phyloP scores from a whole-genome alignment of 2,797 vertebrate genomes.

The Phalanger gymnotis region DNA sequence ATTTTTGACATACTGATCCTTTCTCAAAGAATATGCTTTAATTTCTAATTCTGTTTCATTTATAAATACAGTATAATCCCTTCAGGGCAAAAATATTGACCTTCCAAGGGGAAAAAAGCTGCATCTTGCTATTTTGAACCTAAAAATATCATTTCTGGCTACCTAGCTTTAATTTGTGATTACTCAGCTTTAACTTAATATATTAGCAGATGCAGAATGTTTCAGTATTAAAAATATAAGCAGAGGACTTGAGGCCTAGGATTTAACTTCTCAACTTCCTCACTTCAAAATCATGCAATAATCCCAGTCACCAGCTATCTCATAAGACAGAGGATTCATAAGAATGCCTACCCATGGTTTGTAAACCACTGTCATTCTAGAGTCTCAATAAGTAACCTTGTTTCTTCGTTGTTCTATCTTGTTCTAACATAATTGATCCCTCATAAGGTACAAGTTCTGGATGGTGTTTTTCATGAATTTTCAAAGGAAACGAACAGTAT shows the following conservation, averaged over 20 bases:
- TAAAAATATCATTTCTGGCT: constrained; percentile 58
- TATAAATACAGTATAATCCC: constrained; percentile 14
- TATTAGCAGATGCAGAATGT: not conserved
- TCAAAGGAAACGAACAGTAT: not conserved
- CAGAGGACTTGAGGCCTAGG: constrained; percentile 30
- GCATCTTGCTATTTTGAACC: not conserved
- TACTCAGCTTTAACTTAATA: constrained; percentile 10
- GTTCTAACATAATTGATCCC: constrained; percentile 1
- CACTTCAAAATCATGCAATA: constrained; percentile 11
- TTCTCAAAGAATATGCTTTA: constrained; percentile 28
- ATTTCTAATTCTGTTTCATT: constrained; percentile 44
- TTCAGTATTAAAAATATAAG: constrained; percentile 14
- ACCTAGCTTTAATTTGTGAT: constrained; percentile 19
- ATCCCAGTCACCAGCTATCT: constrained; percentile 17
- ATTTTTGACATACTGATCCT: constrained; percentile 37
- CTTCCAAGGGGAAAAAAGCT: constrained; percentile 43
- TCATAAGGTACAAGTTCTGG: not conserved
- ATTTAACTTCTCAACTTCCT: constrained; percentile 42
- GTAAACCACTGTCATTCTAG: not conserved
- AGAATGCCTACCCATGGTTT: constrained; percentile 6
- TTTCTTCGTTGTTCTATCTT: constrained; percentile 35
- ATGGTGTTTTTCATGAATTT: not conserved
- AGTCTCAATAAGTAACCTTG: constrained; percentile 31
- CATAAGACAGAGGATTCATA: constrained; percentile 21
- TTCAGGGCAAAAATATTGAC: constrained; percentile 41